A percentile compares a stretch with the other conserved stretches of the same genome.
Evolutionary conservation across 2,888 invertebrate species (phyloP).

Genomic region (Bombylius major): DNA sequence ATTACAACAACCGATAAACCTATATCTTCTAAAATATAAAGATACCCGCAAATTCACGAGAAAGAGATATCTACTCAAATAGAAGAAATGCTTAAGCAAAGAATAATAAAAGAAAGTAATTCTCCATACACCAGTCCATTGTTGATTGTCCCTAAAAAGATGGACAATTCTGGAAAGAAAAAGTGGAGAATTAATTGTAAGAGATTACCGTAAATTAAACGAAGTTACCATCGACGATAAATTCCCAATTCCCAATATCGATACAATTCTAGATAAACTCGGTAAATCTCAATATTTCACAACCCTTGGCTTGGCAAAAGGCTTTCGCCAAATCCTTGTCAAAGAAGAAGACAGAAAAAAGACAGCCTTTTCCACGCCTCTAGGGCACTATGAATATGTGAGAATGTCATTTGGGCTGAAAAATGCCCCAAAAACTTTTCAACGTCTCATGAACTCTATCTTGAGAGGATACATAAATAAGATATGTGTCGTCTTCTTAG

Average conservation of each 20-base stretch:
- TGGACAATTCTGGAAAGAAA: conserved; percentile 8
- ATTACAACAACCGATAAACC: not conserved
- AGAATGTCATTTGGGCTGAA: conserved; percentile 6
- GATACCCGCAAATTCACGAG: conserved; percentile 8
- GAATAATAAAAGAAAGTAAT: conserved; percentile 1
- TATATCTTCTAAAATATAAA: conserved; percentile 5
- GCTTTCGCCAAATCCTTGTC: conserved; percentile 7
- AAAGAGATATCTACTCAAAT: conserved; percentile 16
- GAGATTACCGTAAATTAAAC: conserved; percentile 6
- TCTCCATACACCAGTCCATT: conserved; percentile 5
- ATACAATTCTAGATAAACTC: conserved; percentile 11
- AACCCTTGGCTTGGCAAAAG: conserved; percentile 10
- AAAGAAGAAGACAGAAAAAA: not conserved
- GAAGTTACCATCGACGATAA: conserved; percentile 13
- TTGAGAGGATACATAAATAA: conserved; percentile 16
- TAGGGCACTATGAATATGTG: conserved; percentile 2
- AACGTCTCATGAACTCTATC: conserved; percentile 6
- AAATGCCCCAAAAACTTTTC: conserved; percentile 5
- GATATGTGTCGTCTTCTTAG: conserved; percentile 11
- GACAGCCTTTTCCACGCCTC: conserved; percentile 4
- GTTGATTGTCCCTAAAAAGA: conserved; percentile 5
- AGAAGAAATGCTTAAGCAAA: conserved; percentile 17
- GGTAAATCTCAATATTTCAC: conserved; percentile 11
- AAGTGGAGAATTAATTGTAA: conserved; percentile 13
- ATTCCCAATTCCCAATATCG: conserved; percentile 14